phyloP scores from a whole-genome alignment of 2,797 vertebrate species.

The Kryptolebias ocellatus region DNA sequence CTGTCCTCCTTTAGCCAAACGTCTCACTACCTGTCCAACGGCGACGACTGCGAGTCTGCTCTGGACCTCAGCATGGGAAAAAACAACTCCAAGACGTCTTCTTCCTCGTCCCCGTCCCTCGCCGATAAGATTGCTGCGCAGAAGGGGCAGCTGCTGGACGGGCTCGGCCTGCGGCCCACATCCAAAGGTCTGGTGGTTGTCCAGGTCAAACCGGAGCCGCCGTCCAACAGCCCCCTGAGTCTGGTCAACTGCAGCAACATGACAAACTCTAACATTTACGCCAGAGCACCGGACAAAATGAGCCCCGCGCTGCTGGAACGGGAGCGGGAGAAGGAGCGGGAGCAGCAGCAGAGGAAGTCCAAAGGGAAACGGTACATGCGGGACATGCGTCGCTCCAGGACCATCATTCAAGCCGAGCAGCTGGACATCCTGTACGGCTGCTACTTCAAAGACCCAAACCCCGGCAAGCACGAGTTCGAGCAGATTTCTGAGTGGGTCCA shows the following conservation, averaged over 20 bases:
- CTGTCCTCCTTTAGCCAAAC: slow-evolving; percentile 69
- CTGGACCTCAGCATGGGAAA: slow-evolving; percentile 86
- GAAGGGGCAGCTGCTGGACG: slow-evolving; percentile 82
- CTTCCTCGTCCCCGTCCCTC: slow-evolving; percentile 66
- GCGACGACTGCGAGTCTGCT: slow-evolving; percentile 80
- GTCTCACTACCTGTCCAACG: slow-evolving; percentile 77
- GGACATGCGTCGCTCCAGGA: slow-evolving; percentile 89
- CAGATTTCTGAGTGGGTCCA: slow-evolving; percentile 93
- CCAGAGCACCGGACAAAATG: slow-evolving; percentile 78
- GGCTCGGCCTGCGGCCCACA: slow-evolving; percentile 81
- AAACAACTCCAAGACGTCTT: slow-evolving; percentile 70
- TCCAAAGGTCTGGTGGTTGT: slow-evolving; percentile 82
- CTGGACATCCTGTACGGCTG: slow-evolving; percentile 95
- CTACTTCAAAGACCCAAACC: slow-evolving; percentile 95
- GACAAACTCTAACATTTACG: slow-evolving; percentile 77
- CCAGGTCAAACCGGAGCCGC: slow-evolving; percentile 82
- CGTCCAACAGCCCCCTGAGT: slow-evolving; percentile 66
- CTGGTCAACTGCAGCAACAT: slow-evolving; percentile 77
- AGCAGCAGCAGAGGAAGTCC: slow-evolving; percentile 77
- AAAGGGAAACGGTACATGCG: slow-evolving; percentile 79
- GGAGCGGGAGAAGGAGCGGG: slow-evolving; percentile 64
- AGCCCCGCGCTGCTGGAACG: slow-evolving; percentile 70
- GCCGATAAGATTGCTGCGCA: slow-evolving; percentile 76
- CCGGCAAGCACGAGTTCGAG: slow-evolving; percentile 92
- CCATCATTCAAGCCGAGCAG: slow-evolving; percentile 92